phyloP scores from a whole-genome alignment of 2,888 invertebrate species.

The Thecophora atra region DNA sequence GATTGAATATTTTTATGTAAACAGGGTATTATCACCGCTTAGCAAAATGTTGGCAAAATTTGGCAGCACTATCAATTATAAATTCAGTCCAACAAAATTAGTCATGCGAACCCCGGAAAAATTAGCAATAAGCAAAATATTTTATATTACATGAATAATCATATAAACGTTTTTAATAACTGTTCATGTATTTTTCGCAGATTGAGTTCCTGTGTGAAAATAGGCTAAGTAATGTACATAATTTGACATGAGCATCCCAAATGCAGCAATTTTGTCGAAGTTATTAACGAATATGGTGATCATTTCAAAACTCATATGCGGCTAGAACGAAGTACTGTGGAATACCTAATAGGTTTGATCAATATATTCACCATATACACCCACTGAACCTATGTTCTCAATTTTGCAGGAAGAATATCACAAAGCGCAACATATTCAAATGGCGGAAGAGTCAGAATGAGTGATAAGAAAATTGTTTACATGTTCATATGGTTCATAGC shows the following conservation, averaged over 20 bases:
- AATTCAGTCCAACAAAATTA: no score
- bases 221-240: no score
- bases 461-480: conserved; percentile 30
- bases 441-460: conserved; percentile 31
- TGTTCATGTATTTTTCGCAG: no score
- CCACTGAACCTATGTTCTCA: conserved; percentile 3
- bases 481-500: conserved; percentile 44
- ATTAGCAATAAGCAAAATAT: no score
- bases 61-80: no score
- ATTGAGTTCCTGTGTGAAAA: no score
- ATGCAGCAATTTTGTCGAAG: conserved; percentile 4
- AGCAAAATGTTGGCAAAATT: no score
- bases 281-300: conserved; percentile 2
- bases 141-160: no score
- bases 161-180: no score
- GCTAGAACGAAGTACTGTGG: background rate
- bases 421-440: background rate
- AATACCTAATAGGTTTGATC: conserved; percentile 10
- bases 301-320: conserved; percentile 4
- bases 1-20: no score
- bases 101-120: no score
- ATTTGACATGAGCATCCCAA: background rate
- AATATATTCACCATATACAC: background rate
- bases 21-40: no score
- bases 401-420: conserved; percentile 4